phyloP scores from a whole-genome alignment of 2,888 invertebrate genomes.

The Dicyrtoma fusca region DNA sequence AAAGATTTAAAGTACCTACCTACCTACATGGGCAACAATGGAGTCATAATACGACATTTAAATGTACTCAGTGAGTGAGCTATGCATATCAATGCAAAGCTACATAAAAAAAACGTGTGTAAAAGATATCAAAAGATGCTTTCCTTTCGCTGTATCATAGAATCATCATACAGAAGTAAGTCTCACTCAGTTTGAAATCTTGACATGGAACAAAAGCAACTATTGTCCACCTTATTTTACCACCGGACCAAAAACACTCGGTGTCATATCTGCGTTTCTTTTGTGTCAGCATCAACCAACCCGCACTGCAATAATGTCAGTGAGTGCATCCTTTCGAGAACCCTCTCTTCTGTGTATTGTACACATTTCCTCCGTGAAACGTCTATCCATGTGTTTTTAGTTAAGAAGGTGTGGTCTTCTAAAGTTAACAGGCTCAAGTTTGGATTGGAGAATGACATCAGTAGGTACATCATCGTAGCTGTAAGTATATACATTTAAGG shows the following conservation, averaged over 20 bases:
- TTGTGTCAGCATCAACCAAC: neutral
- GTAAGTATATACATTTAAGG: neutral
- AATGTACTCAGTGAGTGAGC: constrained; percentile 6
- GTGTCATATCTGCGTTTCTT: constrained; percentile 1
- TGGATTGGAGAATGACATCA: neutral
- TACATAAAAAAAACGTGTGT: neutral
- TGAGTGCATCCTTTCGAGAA: neutral
- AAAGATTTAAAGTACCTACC: too few species aligned
- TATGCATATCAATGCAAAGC: neutral
- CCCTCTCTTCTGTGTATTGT: neutral
- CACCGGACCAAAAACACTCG: too few species aligned
- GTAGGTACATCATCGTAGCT: too few species aligned
- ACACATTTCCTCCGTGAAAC: too few species aligned
- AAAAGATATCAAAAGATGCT: neutral
- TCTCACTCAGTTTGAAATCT: neutral
- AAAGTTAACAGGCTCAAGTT: neutral
- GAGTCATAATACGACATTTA: neutral
- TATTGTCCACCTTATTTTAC: constrained; percentile 2
- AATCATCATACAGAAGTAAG: neutral
- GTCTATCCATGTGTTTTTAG: neutral
- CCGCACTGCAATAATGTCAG: neutral
- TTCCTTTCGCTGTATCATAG: neutral
- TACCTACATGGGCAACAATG: neutral
- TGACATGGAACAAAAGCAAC: constrained; percentile 3
- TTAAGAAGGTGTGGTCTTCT: neutral